Evolutionary conservation across 2,888 invertebrate species (phyloP).

Genomic region (Dicycla oo): DNA sequence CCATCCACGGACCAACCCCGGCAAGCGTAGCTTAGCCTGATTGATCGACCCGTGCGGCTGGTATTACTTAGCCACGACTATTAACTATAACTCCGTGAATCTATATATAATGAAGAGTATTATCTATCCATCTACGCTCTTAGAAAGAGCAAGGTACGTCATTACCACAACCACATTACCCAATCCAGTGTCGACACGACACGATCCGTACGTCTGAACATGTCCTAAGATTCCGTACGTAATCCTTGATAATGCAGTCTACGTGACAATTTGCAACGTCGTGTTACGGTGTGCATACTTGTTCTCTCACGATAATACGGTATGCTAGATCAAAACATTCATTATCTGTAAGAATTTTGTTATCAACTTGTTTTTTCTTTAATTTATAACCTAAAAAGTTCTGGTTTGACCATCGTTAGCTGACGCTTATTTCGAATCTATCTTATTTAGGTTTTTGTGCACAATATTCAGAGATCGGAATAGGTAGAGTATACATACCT

Average conservation of each 20-base stretch:
- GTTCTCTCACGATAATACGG: background rate
- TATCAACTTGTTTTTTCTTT: background rate
- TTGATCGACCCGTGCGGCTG: no score
- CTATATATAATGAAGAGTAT: background rate
- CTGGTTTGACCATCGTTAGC: background rate
- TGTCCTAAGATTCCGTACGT: constrained; percentile 39
- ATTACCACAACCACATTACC: constrained; percentile 6
- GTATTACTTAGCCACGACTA: no score
- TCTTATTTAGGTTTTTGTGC: background rate
- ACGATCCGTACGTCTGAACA: constrained; percentile 24
- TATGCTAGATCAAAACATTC: background rate
- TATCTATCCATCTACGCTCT: background rate
- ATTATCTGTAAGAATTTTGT: background rate
- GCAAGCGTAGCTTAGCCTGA: no score
- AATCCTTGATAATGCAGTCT: constrained; percentile 28
- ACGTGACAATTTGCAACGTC: constrained; percentile 10
- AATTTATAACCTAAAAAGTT: background rate
- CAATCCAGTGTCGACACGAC: constrained; percentile 21
- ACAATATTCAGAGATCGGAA: no score
- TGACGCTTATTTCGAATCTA: background rate
- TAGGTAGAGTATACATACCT: no score
- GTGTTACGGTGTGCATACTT: background rate
- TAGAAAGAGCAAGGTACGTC: background rate
- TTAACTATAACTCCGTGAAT: no score
- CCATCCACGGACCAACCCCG: no score